Base-by-base conservation (phyloP, 2,113 vertebrate species). In the Arvicanthis niloticus region DNA sequence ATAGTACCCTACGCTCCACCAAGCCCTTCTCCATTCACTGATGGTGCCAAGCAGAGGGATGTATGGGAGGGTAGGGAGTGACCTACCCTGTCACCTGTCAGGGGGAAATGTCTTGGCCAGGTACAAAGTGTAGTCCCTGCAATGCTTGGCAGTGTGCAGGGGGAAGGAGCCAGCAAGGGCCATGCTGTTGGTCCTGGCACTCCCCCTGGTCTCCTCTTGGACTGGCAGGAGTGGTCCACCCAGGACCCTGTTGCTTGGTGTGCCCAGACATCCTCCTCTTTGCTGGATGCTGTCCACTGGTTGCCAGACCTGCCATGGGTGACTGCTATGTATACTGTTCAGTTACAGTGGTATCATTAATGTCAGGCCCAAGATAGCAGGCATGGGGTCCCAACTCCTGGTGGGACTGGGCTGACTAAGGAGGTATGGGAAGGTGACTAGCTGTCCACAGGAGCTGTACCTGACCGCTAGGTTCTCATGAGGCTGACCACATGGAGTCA, bases 1-100 rank as follows among this genome's bases (percentile, higher is more conserved):
- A n/a, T 16, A 5, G 60, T 8, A 22, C 37, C 29, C 29, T 4
- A 40, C 91, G 97, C 94, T 97, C 97, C 72, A 95, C 92, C 40
- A 94, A 97, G 97, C 97, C 97, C 96, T 48, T 68, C 10, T 97
- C 97, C 10, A 0, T 45, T 56, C 6, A 76, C 16, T 1, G 10
- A 19, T 24, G 1, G 53, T 67, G 40, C 7, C 89, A 15, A 58
- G 73, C 48, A 9, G 70, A 29, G 89, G 89, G 34, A 16, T 0
- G 1, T 2, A 7, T 31, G 0, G 37, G 62, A 51, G 51, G 70
- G 88, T 0, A 2, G 1, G 86, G 75, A 11, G 67, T 0, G 42
- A 60, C 51, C 29, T 0, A 1, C 17, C 70, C 77, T 0, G 60
- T 51, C 62, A 22, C 29, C 67, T 4, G 67, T 45, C 31, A 22